Evolutionary conservation across 2,113 vertebrate species (phyloP).

Genomic region (Chaetodon trifascialis): DNA sequence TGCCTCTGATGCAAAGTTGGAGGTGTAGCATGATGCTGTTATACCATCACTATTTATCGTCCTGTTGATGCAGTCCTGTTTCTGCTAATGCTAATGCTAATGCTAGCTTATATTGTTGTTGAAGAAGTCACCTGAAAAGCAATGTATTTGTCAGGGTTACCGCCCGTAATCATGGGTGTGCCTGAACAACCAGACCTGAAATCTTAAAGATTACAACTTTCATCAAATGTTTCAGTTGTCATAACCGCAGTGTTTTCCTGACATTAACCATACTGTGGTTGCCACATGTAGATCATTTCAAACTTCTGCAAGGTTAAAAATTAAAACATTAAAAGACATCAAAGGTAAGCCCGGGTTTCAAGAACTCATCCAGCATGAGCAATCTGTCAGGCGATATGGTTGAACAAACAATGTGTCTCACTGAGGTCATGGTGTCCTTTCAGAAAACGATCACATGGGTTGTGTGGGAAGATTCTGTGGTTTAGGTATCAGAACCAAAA

Average conservation of each 20-base stretch:
- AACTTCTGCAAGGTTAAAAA: background rate
- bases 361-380: background rate
- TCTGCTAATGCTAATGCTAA: background rate
- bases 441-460: background rate
- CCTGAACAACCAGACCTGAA: background rate
- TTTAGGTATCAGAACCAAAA: background rate
- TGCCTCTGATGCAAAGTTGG: background rate
- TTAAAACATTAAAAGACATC: background rate
- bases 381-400: background rate
- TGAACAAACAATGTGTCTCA: background rate
- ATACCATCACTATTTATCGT: background rate
- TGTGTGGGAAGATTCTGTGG: background rate
- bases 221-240: no score
- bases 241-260: background rate
- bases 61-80: background rate
- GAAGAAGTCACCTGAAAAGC: background rate
- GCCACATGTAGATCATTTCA: background rate
- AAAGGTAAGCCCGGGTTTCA: background rate
- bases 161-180: background rate
- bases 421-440: background rate
- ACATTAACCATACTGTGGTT: background rate
- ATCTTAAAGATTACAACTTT: background rate
- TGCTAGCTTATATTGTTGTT: background rate
- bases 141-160: background rate
- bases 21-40: background rate